Evolutionary conservation across 2,113 vertebrate species (phyloP), one percentile per base, ranked within the genome.

Genomic region (Coracopsis vasa): DNA sequence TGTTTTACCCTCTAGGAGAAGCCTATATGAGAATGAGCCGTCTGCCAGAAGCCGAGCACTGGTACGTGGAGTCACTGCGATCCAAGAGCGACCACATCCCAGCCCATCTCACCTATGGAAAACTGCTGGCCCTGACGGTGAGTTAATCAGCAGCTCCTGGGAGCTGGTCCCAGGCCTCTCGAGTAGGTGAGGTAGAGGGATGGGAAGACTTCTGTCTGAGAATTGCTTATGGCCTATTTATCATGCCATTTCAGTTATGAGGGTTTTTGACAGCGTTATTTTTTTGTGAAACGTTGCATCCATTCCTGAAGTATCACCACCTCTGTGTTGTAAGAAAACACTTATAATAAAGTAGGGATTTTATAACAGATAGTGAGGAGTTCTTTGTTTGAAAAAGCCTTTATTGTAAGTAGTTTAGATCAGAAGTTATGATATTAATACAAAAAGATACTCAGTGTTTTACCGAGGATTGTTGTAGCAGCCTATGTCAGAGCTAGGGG

Each of bases 1-100:
- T 87, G 7, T 80, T 96, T 91, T 45, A 74, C 75, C 95, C 70
- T 91, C 53, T 97, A 99, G 99, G 99, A 93, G 99, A 99, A 98
- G 99, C 99, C 21, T 99, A 99, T 72, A 99, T 99, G 95, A 98
- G 99, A 75, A 98, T 99, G 95, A 99, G 98, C 97, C 99, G 98
- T 73, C 98, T 99, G 89, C 86, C 98, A 1, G 99, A 99, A 93
- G 99, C 99, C 24, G 99, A 99, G 92, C 98, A 97, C 87, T 99
- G 99, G 99, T 99, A 99, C 37, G 90, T 98, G 95, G 99, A 99
- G 90, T 99, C 99, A 2, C 92, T 99, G 96, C 96, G 98, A 95
- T 99, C 98, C 96, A 99, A 99, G 97, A 99, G 98, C 1, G 99
- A 99, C 96, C 99, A 99, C 96, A 99, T 99, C 24, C 99, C 99